Percentiles rank a stretch among this genome's conserved stretches.
phyloP scores from a whole-genome alignment of 2,888 invertebrate genomes.

The Lamellibrachia columna region DNA sequence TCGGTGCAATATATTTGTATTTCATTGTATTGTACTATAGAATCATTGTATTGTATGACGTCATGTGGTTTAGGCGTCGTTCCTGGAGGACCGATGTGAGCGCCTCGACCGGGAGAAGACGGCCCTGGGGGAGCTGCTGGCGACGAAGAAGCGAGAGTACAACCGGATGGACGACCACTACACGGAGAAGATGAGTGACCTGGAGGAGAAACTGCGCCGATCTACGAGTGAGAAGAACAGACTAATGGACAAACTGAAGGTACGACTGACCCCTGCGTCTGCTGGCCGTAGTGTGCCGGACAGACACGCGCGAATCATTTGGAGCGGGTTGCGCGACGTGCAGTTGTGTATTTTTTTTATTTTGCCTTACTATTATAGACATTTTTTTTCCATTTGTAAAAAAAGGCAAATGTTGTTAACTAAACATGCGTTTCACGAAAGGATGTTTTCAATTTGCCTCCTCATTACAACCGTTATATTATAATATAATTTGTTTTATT shows the following conservation, averaged over 20 bases:
- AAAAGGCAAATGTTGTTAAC: no score
- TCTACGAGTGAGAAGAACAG: slow-evolving; percentile 52
- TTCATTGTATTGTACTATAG: no score
- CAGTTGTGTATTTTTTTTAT: background rate
- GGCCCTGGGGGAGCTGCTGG: slow-evolving; percentile 40
- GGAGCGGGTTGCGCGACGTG: background rate
- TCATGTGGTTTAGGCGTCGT: background rate
- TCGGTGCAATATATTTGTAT: no score
- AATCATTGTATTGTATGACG: background rate
- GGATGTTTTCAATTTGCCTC: no score
- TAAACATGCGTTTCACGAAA: no score
- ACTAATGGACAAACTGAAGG: slow-evolving; percentile 46
- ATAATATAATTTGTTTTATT: no score
- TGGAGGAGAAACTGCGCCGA: slow-evolving; percentile 47
- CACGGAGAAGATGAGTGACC: slow-evolving; percentile 38
- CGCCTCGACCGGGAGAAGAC: slow-evolving; percentile 41
- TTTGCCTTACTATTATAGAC: no score
- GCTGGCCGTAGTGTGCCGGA: background rate
- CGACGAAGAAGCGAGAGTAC: slow-evolving; percentile 39
- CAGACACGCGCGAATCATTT: background rate
- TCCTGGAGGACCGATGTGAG: slow-evolving; percentile 37
- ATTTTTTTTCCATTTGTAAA: no score
- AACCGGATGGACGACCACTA: slow-evolving; percentile 42
- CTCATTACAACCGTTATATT: no score
- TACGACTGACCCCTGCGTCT: background rate